A percentile compares a stretch with the other conserved stretches of the same genome.
These are phyloP conservation scores for Sebastolobus altivelis DNA, from an alignment of 2,797 vertebrate genomes.

Conservation along the genomic window DNA sequence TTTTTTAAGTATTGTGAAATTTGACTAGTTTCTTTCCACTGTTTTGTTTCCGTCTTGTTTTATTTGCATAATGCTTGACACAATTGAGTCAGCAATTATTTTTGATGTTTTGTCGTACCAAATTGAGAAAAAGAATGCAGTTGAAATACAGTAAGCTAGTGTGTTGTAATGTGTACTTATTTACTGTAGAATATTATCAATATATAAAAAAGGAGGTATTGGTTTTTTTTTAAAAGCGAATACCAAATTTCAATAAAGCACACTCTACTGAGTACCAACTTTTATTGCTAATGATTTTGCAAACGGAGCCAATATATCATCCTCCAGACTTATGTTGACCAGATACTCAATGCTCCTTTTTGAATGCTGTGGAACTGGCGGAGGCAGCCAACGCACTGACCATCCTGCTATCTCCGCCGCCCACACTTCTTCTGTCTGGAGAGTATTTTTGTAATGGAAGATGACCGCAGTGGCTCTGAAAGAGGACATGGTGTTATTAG, in stretches of 20 bases:
- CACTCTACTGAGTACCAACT: slow-evolving; percentile 2
- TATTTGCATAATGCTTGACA: slow-evolving; percentile 58
- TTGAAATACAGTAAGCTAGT: slow-evolving; percentile 2
- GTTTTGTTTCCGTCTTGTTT: slow-evolving; percentile 25
- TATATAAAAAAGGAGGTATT: background rate
- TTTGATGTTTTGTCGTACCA: slow-evolving; percentile 26
- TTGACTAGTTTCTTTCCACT: slow-evolving; percentile 30
- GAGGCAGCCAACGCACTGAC: slow-evolving; percentile 59
- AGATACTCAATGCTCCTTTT: slow-evolving; percentile 41
- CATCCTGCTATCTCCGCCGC: slow-evolving; percentile 66
- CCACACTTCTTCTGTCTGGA: slow-evolving; percentile 73
- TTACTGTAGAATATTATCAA: background rate
- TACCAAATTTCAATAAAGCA: slow-evolving; percentile 9
- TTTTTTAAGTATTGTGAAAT: slow-evolving; percentile 27
- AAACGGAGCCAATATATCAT: slow-evolving; percentile 51
- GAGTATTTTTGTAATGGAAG: slow-evolving; percentile 63
- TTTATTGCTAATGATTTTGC: slow-evolving; percentile 47
- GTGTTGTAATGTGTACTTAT: slow-evolving; percentile 3
- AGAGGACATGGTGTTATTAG: slow-evolving; percentile 70
- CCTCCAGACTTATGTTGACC: slow-evolving; percentile 49
- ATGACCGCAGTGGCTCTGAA: slow-evolving; percentile 63
- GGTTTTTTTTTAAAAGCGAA: slow-evolving; percentile 2
- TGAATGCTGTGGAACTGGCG: slow-evolving; percentile 42
- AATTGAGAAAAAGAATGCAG: slow-evolving; percentile 7
- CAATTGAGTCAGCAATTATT: slow-evolving; percentile 34